phyloP scores from a whole-genome alignment of 2,797 vertebrate genomes.

The Benthosema pterotum region DNA sequence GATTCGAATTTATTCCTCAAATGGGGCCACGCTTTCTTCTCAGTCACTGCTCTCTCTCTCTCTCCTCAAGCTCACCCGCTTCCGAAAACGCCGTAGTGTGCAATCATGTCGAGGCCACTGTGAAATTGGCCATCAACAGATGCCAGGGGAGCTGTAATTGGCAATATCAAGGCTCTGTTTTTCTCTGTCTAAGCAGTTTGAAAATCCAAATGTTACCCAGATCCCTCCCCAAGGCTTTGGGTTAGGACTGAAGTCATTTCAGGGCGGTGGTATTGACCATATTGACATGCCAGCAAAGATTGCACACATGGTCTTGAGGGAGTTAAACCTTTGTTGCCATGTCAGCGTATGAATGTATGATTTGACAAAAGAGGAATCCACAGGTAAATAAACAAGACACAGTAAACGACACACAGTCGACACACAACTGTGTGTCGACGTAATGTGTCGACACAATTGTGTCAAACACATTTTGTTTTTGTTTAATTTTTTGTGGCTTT shows the following conservation, averaged over 20 bases:
- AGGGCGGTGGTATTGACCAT: slow-evolving; percentile 23
- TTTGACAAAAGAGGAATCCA: slow-evolving; percentile 37
- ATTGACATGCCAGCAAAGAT: slow-evolving; percentile 46
- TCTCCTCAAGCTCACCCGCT: slow-evolving; percentile 18
- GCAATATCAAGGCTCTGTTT: slow-evolving; percentile 15
- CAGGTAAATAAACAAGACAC: too few relatives aligned
- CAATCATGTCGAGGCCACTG: not conserved
- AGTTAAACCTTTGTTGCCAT: not conserved
- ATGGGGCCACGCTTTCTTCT: not conserved
- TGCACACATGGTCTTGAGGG: slow-evolving; percentile 27
- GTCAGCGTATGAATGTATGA: slow-evolving; percentile 16
- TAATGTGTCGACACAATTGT: too few relatives aligned
- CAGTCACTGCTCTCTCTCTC: slow-evolving; percentile 1
- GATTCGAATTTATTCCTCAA: not conserved
- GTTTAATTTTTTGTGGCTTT: too few relatives aligned
- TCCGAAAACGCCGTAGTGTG: not conserved
- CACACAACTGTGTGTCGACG: too few relatives aligned
- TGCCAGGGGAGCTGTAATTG: slow-evolving; percentile 31
- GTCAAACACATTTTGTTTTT: too few relatives aligned
- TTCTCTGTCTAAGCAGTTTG: slow-evolving; percentile 15
- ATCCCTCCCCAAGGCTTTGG: slow-evolving; percentile 14
- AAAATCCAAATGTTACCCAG: slow-evolving; percentile 45
- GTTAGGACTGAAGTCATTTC: slow-evolving; percentile 33
- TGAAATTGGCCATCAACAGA: slow-evolving; percentile 33
- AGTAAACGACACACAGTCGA: too few relatives aligned